These are phyloP conservation scores for Argynnis bischoffii DNA, from an alignment of 2,888 invertebrate species.

Conservation along the genomic window DNA sequence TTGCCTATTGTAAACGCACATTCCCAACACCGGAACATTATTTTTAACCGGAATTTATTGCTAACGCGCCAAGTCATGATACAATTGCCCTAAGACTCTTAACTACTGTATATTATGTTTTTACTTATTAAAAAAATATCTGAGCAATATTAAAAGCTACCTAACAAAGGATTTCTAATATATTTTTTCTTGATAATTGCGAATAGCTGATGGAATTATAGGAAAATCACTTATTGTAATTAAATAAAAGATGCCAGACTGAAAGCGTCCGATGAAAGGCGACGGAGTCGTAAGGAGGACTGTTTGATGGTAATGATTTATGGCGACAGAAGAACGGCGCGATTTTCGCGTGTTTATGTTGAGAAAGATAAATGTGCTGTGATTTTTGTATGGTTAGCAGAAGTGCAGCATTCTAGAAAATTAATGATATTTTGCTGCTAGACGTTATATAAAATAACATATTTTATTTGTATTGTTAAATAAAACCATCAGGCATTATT, in stretches of 20 bases:
- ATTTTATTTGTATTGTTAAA: background rate
- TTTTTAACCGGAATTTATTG: constrained; percentile 78
- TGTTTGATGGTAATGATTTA: constrained; percentile 80
- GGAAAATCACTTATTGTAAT: constrained; percentile 80
- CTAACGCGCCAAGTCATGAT: constrained; percentile 50
- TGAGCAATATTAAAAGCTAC: background rate
- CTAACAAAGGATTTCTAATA: background rate
- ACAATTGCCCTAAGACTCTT: background rate
- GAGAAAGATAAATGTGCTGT: constrained; percentile 72
- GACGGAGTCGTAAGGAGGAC: constrained; percentile 58
- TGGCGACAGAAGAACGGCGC: constrained; percentile 72
- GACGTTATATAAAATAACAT: background rate
- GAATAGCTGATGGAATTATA: constrained; percentile 75
- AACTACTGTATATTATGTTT: background rate
- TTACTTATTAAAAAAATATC: background rate
- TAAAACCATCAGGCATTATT: background rate
- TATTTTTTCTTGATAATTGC: constrained; percentile 58
- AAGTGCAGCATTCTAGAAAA: constrained; percentile 51
- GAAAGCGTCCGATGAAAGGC: constrained; percentile 78
- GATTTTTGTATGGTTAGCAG: constrained; percentile 62
- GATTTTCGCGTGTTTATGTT: constrained; percentile 73
- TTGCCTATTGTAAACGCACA: constrained; percentile 63
- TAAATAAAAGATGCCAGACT: constrained; percentile 78
- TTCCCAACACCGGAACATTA: constrained; percentile 60
- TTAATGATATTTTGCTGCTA: constrained; percentile 19